These are phyloP conservation scores for Neosilurus mollespiculum DNA, from an alignment of 2,797 vertebrate species.

Conservation along the genomic window DNA sequence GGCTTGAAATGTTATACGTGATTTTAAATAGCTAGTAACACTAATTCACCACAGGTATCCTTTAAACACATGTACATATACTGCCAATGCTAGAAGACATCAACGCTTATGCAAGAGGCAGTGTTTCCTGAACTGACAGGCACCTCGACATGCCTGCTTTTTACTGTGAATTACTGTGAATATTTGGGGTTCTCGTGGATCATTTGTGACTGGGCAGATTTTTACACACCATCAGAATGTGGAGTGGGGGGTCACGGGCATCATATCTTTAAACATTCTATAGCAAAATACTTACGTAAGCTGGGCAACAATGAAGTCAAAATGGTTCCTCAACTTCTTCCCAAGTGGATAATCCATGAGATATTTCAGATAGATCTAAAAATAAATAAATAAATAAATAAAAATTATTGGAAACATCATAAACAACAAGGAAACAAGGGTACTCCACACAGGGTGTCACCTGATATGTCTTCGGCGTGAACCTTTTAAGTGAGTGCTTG, in stretches of 20 bases:
- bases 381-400: not conserved
- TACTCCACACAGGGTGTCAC: too few species aligned
- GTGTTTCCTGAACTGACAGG: not conserved
- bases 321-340: conserved; percentile 80
- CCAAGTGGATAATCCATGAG: conserved; percentile 95
- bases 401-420: not conserved
- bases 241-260: not conserved
- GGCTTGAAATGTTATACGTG: too few species aligned
- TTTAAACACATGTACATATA: not conserved
- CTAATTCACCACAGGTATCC: not conserved
- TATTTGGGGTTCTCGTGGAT: not conserved
- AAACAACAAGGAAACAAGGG: too few species aligned
- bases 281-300: conserved; percentile 67
- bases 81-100: not conserved
- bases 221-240: not conserved
- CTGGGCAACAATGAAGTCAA: conserved; percentile 91
- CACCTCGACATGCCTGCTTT: not conserved
- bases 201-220: not conserved
- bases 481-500: too few species aligned
- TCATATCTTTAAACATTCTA: not conserved
- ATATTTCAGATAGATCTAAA: conserved; percentile 92
- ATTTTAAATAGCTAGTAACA: too few species aligned
- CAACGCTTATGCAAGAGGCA: not conserved
- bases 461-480: too few species aligned
- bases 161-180: not conserved